Conservation (phyloP, 2,797 vertebrate genomes). For the Pseudochaenichthys georgianus region DNA sequence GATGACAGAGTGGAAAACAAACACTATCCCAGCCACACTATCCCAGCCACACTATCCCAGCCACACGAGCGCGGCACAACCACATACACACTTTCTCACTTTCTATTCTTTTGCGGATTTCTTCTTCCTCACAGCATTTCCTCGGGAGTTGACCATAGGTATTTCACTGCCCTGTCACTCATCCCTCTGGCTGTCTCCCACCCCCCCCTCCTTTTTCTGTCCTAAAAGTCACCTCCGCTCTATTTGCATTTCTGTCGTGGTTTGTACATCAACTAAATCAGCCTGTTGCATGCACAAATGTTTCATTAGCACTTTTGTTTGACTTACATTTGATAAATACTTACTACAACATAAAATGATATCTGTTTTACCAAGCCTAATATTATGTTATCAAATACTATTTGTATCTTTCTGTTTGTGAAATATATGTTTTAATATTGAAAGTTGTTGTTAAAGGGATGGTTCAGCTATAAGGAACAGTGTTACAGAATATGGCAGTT, state of each 20-base stretch:
- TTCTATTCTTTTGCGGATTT: conserved; percentile 86
- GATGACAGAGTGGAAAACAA: conserved; percentile 52
- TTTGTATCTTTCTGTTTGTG: conserved; percentile 28
- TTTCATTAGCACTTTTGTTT: conserved; percentile 15
- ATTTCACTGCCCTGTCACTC: conserved; percentile 82
- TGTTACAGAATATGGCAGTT: too few relatives aligned
- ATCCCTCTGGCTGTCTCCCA: conserved; percentile 49
- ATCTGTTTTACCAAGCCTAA: neutral
- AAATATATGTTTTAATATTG: conserved; percentile 15
- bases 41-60: conserved; percentile 62
- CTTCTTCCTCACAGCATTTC: conserved; percentile 91
- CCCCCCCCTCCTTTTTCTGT: conserved; percentile 33
- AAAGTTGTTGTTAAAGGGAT: neutral
- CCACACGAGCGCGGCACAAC: conserved; percentile 59
- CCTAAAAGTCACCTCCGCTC: conserved; percentile 49
- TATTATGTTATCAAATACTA: conserved; percentile 23
- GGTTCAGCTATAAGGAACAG: neutral
- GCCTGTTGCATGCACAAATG: conserved; percentile 68
- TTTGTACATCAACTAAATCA: conserved; percentile 43
- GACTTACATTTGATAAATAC: conserved; percentile 15
- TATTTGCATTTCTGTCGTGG: conserved; percentile 52
- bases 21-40: conserved; percentile 60
- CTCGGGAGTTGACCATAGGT: conserved; percentile 93
- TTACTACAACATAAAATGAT: neutral
- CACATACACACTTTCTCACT: conserved; percentile 80